These are phyloP conservation scores for Pseudolycoriella hygida DNA, from an alignment of 2,888 invertebrate genomes.

Conservation along the genomic window DNA sequence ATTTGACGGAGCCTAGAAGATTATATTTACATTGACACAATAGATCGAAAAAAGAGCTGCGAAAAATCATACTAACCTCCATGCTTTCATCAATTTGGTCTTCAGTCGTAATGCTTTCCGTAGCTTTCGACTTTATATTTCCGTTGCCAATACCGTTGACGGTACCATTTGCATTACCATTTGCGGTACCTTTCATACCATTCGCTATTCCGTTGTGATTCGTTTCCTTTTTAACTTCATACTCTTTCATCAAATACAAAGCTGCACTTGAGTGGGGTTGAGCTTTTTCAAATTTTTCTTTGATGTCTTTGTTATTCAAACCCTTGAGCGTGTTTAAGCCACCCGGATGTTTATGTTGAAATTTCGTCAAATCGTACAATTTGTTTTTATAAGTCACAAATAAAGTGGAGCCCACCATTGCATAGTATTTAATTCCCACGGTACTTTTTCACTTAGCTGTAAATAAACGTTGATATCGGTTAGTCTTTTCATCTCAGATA, in stretches of 20 bases:
- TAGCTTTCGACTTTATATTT: background rate
- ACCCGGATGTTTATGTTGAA: slow-evolving; percentile 56
- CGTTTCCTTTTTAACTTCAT: slow-evolving; percentile 15
- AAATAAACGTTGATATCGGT: no score
- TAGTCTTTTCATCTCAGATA: no score
- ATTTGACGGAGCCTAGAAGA: no score
- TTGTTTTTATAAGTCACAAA: slow-evolving; percentile 30
- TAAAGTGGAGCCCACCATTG: background rate
- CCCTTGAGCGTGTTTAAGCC: slow-evolving; percentile 43
- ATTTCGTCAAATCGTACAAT: slow-evolving; percentile 43
- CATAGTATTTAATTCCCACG: no score
- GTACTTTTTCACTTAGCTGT: no score
- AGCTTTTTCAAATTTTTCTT: slow-evolving; percentile 20
- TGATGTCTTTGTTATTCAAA: slow-evolving; percentile 20
- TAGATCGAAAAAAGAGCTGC: no score
- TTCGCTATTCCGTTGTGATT: no score
- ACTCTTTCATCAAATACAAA: slow-evolving; percentile 26
- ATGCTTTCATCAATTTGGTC: slow-evolving; percentile 21
- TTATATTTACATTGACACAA: no score
- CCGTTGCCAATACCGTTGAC: background rate
- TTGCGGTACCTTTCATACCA: background rate
- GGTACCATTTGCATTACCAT: background rate
- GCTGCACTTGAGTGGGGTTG: slow-evolving; percentile 28
- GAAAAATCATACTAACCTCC: slow-evolving; percentile 25
- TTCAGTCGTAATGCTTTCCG: background rate